These are phyloP conservation scores for Ceratitis capitata DNA, from an alignment of 1,140 invertebrate species.

Conservation along the genomic window DNA sequence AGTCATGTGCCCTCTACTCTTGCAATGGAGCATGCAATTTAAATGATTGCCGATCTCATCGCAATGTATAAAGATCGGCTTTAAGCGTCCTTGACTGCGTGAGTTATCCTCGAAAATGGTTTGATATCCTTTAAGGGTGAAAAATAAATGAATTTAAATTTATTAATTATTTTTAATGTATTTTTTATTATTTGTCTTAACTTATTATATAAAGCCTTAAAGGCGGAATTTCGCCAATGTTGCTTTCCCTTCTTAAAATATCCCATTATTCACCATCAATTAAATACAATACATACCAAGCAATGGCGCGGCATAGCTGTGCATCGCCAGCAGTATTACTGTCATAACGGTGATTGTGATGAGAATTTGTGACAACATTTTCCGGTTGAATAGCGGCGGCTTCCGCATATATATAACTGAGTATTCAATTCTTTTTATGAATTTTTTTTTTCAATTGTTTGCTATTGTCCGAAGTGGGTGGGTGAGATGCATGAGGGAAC, in stretches of 20 bases:
- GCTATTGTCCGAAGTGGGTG: neutral
- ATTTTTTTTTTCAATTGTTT: neutral
- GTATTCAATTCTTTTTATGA: neutral
- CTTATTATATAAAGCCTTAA: no score
- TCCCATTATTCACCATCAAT: no score
- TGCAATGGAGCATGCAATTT: constrained; percentile 44
- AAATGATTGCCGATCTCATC: constrained; percentile 46
- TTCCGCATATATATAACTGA: neutral
- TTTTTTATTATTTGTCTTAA: no score
- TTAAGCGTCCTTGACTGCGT: constrained; percentile 36
- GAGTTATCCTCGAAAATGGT: constrained; percentile 43
- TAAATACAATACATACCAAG: constrained; percentile 4
- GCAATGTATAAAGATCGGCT: constrained; percentile 42
- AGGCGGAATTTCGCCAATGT: no score
- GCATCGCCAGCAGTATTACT: neutral
- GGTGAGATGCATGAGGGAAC: no score
- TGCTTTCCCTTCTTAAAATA: no score
- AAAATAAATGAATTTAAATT: no score
- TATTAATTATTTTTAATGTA: no score
- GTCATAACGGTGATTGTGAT: neutral
- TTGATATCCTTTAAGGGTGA: constrained; percentile 42
- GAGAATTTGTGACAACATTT: neutral
- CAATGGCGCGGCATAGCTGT: neutral
- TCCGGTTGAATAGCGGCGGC: neutral
- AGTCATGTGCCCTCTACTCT: constrained; percentile 36